Evolutionary conservation across 1,140 invertebrate species (phyloP).

Genomic region (Plodia interpunctella): DNA sequence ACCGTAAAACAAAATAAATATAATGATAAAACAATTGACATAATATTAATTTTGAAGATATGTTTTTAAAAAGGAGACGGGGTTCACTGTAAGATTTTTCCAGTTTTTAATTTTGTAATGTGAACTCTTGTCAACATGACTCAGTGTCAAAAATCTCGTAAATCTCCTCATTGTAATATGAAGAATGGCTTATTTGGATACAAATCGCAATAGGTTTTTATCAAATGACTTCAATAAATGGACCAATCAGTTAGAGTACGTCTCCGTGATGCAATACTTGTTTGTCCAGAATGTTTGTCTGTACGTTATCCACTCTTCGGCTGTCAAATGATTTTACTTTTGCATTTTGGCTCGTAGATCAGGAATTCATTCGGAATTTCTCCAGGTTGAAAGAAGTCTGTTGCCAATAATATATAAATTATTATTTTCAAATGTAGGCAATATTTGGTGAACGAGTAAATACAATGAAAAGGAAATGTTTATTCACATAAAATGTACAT

Average conservation of each 20-base stretch:
- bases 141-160: conserved; percentile 35
- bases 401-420: neutral
- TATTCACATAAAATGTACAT: too few relatives aligned
- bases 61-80: too few relatives aligned
- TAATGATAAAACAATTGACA: too few relatives aligned
- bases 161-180: conserved; percentile 63
- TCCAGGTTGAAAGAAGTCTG: neutral
- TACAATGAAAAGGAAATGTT: too few relatives aligned
- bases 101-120: neutral
- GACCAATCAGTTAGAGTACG: conserved; percentile 63
- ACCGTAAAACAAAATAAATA: too few relatives aligned
- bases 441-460: too few relatives aligned
- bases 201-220: conserved; percentile 46
- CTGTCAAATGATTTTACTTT: neutral
- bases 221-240: conserved; percentile 55
- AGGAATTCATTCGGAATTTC: neutral
- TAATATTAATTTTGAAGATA: too few relatives aligned
- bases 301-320: neutral
- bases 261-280: conserved; percentile 1
- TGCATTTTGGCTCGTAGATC: neutral
- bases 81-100: too few relatives aligned
- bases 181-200: conserved; percentile 57
- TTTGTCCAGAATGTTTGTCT: neutral
- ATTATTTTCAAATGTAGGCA: neutral
- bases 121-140: neutral